Base-by-base conservation (phyloP, 2,797 vertebrate genomes). In the Pitangus sulphuratus region DNA sequence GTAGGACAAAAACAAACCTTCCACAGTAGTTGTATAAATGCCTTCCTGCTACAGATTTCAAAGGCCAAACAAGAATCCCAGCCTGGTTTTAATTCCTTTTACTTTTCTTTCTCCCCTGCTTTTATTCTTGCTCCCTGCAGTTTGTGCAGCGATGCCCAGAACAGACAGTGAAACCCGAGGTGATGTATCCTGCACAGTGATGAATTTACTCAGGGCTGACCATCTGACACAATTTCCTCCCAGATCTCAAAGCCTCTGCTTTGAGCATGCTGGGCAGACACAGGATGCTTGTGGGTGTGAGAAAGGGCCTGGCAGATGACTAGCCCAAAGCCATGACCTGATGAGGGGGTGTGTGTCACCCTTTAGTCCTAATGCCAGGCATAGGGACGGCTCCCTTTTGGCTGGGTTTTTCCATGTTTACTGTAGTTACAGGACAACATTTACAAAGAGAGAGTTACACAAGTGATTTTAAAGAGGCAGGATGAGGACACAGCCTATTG, bases 221-320 rank as follows among this genome's bases (percentile, higher is more conserved):
- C 6, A 20, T 31, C 83, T 85, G 84, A 95, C 66, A 80, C 40
- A 15, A 79, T 64, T 92, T 89, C 91, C 94, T 77, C 81, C n/a
- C 21, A 31, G 6, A 35, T 35, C 58, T 84, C 76, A 17, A 1
- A 91, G 65, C n/a, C 53, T 37, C 39, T 56, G 79, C 81, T 91
- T 28, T 58, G 28, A 74, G 37, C 53, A 61, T 39, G 64, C 30
- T 0, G 44, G 45, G 75, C 91, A 92, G 48, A 75, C 76, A 90
- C 86, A 96, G 97, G 93, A 96, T 94, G 90, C 86, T 84, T 48
- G 87, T 96, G 94, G 91, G 97, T 96, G 92, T 96, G 92, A 96
- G 92, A 96, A 91, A 95, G 30, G 84, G 28, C 70, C 47, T 69
- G 18, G 4, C 8, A 12, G 75, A 83, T 77, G 94, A 91, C 82